Percentiles rank a stretch among this genome's conserved stretches.
Evolutionary conservation across 2,888 invertebrate genomes (phyloP).

Genomic region (Drosophila mimetica): DNA sequence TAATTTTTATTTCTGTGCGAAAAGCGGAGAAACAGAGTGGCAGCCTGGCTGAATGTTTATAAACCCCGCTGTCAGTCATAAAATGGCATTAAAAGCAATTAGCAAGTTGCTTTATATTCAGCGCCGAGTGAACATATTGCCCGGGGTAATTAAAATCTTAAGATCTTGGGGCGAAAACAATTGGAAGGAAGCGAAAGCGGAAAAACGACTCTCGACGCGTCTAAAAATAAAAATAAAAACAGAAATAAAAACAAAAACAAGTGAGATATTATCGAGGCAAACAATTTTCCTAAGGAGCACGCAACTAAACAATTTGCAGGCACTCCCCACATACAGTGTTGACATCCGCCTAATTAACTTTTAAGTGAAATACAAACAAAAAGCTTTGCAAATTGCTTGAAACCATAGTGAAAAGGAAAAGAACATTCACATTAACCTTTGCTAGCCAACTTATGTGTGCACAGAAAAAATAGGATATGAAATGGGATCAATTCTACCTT

Average conservation of each 20-base stretch:
- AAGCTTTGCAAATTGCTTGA: slow-evolving; percentile 21
- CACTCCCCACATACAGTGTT: slow-evolving; percentile 29
- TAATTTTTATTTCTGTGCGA: slow-evolving; percentile 14
- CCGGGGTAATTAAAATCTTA: slow-evolving; percentile 20
- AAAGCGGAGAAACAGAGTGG: slow-evolving; percentile 19
- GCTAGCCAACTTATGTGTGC: no score
- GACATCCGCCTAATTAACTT: slow-evolving; percentile 65
- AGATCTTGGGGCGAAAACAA: slow-evolving; percentile 12
- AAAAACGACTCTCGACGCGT: slow-evolving; percentile 9
- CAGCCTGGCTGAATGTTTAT: slow-evolving; percentile 18
- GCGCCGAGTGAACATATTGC: slow-evolving; percentile 31
- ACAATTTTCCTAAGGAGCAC: slow-evolving; percentile 3
- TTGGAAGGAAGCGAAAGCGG: slow-evolving; percentile 20
- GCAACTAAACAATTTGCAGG: slow-evolving; percentile 37
- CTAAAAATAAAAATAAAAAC: slow-evolving; percentile 12
- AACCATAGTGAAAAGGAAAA: slow-evolving; percentile 2
- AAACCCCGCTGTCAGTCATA: slow-evolving; percentile 27
- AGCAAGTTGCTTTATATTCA: slow-evolving; percentile 41
- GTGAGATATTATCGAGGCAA: slow-evolving; percentile 21
- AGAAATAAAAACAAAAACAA: slow-evolving; percentile 9
- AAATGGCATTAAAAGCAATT: slow-evolving; percentile 59
- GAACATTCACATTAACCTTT: slow-evolving; percentile 34
- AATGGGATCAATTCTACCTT: no score
- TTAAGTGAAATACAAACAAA: slow-evolving; percentile 66
- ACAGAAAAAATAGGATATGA: no score